Evolutionary conservation across 2,797 vertebrate species (phyloP), one percentile per base, ranked within the genome.

Genomic region (Masticophis lateralis): DNA sequence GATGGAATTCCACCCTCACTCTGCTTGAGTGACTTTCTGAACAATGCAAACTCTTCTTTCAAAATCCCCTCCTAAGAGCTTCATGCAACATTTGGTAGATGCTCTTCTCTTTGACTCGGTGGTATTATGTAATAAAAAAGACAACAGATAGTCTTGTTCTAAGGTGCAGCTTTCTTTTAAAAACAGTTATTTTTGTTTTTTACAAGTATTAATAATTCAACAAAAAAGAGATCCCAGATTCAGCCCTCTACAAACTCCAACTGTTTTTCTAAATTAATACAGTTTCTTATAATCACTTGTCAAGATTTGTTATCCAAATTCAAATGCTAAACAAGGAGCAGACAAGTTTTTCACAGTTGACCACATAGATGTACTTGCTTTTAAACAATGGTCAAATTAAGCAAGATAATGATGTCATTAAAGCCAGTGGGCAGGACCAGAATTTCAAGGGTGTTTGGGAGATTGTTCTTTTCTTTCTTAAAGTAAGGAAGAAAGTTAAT

Each of bases 1-100:
- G 98, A 98, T 98, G 97, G 97, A 98, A 98, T 97, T 98, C 97
- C 95, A 97, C 96, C 96, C 97, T 96, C 0, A 86, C 90, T 92
- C 91, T 94, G 97, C 96, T 96, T 97, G 95, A 96, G 27, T 83
- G 93, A 89, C 43, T 96, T 92, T 83, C 92, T 74, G 93, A 98
- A 97, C 97, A 98, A 97, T 96, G 95, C 96, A 96, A 97, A 96
- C 95, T 95, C 95, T 96, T 97, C 94, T 95, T 96, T 95, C 96
- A 96, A 93, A 97, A 94, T 94, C 51, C 57, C 91, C 91, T 95
- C 95, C 93, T 96, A 92, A 87, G 94, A 96, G 95, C 93, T 95
- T 96, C 86, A 91, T 0, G 8, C 95, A 96, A 95, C 90, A 95
- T 94, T 94, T 95, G 43, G 55, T 92, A 59, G 88, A 90, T 93